phyloP scores from a whole-genome alignment of 2,113 vertebrate species.

The Syngnathus typhle region DNA sequence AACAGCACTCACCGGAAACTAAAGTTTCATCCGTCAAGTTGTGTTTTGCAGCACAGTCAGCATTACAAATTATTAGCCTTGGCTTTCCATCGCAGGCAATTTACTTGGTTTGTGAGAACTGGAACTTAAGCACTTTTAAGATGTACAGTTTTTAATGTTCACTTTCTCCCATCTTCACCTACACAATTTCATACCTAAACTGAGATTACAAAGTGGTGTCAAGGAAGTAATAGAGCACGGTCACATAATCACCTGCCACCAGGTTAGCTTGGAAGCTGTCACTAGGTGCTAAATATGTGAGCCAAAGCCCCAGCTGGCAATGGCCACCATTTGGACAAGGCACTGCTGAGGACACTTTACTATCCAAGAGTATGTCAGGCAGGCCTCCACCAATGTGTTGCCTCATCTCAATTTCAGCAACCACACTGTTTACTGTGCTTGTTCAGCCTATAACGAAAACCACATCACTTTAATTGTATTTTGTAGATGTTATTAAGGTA shows the following conservation, averaged over 20 bases:
- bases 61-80: not conserved
- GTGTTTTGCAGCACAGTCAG: not conserved
- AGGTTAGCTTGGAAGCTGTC: slow-evolving; percentile 58
- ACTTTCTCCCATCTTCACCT: not conserved
- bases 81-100: not conserved
- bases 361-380: slow-evolving; percentile 31
- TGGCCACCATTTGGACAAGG: slow-evolving; percentile 56
- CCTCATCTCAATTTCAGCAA: slow-evolving; percentile 26
- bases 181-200: not conserved
- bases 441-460: not conserved
- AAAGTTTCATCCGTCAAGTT: not conserved
- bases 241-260: slow-evolving; percentile 58
- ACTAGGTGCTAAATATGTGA: slow-evolving; percentile 56
- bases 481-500: no score
- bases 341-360: slow-evolving; percentile 40
- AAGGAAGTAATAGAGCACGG: slow-evolving; percentile 13
- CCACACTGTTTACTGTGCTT: slow-evolving; percentile 14
- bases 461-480: no score
- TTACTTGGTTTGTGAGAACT: not conserved
- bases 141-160: not conserved
- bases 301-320: slow-evolving; percentile 63
- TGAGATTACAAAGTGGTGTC: slow-evolving; percentile 6
- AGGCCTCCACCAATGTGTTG: slow-evolving; percentile 22
- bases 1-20: not conserved
- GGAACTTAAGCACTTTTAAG: not conserved